Base-by-base conservation (phyloP, 2,888 invertebrate species). In the Ischnura elegans region DNA sequence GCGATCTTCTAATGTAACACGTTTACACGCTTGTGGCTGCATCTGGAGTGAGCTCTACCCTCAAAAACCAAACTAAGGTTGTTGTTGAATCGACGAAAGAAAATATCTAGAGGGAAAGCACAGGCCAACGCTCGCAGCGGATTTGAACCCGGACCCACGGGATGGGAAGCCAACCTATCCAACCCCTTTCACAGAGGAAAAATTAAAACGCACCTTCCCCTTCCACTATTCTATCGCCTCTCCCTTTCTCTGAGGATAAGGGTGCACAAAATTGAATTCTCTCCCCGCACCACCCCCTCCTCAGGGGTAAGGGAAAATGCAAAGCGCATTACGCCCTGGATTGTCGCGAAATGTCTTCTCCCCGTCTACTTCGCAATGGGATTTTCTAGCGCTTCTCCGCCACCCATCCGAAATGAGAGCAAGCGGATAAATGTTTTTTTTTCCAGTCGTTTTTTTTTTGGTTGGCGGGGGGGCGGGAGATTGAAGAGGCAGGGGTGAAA, bases 391-490 rank as follows among this genome's bases (percentile, higher is more conserved):
- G 76, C 76, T 61, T 6, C 66, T 76, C 76, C 76, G 36, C 76
- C 76, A 36, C 29, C 76, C 76, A 76, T 76, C 76, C 76, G 76
- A 76, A 76, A 76, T 76, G 76, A 76, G 76, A 76, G 76, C 51
- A 51, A 51, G 51, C 76, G 76, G 36, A 76, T 76, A 36, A 76
- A 76, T 76, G 13, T 76, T 61, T 61, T 61, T 76, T 76, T 76
- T 36, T 36, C 36, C 76, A 21, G 36, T 36, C 5, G 76, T 29
- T 5, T 76, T 36, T 36, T 51, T 51, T 13, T 13, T 13, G 16
- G 13, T 25, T 13, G 76, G 76, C 76, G 87, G 47, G 94, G 93
- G 21, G 94, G 45, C 43, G 25, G 87, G 45, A 4, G 86, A 51
- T 1, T 16, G 13, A 47, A 8, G 47, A 10, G 51, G 51, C 16